Evolutionary conservation across 2,888 invertebrate species (phyloP), one percentile per base, ranked within the genome.

Genomic region (Campoplex nolae): DNA sequence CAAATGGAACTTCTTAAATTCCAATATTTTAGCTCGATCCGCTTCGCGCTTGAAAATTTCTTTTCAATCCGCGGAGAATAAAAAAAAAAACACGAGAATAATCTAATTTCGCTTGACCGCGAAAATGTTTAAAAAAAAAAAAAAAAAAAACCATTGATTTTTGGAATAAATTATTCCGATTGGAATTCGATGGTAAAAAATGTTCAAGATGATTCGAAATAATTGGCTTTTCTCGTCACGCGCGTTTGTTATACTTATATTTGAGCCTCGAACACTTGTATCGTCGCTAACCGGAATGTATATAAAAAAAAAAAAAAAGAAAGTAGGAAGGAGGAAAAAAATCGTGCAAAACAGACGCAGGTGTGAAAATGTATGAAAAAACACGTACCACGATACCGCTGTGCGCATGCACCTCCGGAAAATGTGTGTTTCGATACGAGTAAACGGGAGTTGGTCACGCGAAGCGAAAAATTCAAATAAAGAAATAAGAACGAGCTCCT

Each of bases 181-280:
- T 6, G 18, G 18, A 51, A 7, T n/a, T 51, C n/a, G 51, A 51
- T 7, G 18, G 3, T 3, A 51, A 51, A 18, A 51, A n/a, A 51
- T 6, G 3, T 18, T 51, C n/a, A 6, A 51, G 7, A 4, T 16
- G 32, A 8, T 62, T 58, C 32, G 13, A 16, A 58, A 28, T 58
- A 58, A 58, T 58, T 58, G 56, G 56, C 56, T 58, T 8, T 28
- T 28, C 56, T 9, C 56, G 23, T 28, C 58, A 32, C 11, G 28
- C 32, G 67, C 23, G 35, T 54, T 48, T 23, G 23, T 23, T 71
- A 62, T 42, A 38, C 38, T 4, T 6, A 38, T 58, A 18, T 76
- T 42, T 32, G 28, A 48, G 28, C 32, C 48, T 28, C 11, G 13
- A 73, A n/a, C 54, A 73, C 82, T 68, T 76, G 82, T 56, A 38